Conservation (phyloP, 2,113 vertebrate genomes). For the Alethe diademata region DNA sequence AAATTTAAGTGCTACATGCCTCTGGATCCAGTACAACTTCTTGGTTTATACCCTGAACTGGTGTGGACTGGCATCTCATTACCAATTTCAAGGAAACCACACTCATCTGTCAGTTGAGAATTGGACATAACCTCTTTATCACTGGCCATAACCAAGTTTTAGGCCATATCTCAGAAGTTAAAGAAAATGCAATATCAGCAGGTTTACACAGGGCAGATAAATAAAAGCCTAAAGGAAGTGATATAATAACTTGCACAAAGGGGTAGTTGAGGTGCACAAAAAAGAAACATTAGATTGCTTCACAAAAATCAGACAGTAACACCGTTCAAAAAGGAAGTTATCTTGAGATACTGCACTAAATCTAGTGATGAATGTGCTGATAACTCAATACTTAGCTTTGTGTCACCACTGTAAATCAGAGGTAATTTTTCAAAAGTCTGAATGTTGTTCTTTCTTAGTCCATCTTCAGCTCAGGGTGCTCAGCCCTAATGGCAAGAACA, state of each 20-base stretch:
- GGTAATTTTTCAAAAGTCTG: conserved; percentile 11
- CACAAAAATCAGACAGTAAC: not conserved
- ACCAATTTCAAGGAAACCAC: not conserved
- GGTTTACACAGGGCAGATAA: not conserved
- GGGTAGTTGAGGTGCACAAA: not conserved
- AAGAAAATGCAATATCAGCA: not conserved
- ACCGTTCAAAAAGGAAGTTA: not conserved
- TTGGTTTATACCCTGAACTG: not conserved
- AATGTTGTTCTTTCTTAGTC: conserved; percentile 43
- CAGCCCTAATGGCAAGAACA: not conserved
- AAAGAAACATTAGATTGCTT: not conserved
- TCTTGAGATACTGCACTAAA: not conserved
- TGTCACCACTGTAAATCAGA: conserved; percentile 47
- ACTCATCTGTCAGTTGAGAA: not conserved
- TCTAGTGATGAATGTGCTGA: conserved; percentile 29
- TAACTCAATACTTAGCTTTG: conserved; percentile 19
- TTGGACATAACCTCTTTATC: not conserved
- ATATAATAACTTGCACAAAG: not conserved
- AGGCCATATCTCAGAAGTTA: not conserved
- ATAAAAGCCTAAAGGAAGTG: not conserved
- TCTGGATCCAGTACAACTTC: not conserved
- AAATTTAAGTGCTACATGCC: not conserved
- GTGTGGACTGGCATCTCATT: not conserved
- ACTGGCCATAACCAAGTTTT: not conserved
- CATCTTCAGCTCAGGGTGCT: conserved; percentile 18